Evolutionary conservation across 2,888 invertebrate genomes (phyloP), one percentile per base, ranked within the genome.

Genomic region (Brachypalpus laphriformis): DNA sequence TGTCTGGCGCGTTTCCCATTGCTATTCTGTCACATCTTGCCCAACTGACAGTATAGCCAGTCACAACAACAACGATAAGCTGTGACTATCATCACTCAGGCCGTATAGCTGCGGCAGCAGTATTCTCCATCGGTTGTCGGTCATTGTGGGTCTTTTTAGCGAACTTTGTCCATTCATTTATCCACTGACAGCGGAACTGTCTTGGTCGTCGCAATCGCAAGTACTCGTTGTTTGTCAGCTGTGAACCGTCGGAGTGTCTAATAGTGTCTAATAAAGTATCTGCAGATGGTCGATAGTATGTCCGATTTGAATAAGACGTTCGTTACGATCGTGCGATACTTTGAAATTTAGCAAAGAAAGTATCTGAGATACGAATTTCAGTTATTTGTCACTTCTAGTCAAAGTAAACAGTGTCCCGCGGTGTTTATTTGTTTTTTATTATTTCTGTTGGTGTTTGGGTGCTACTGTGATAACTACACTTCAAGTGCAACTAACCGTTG

Each of bases 101-200:
- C 61, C 42, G 20, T 45, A 16, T 16, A 14, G 57, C 22, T 59
- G 11, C 25, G 18, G 25, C 22, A 18, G 20, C 56, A n/a, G 45
- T 47, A 37, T 31, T 31, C 49, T 37, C 71, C 59, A 34, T 65
- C 47, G 70, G 61, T 54, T 61, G 70, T 18, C 63, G 75, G 76
- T 66, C 77, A 77, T 71, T 68, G 59, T 56, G 54, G 66, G 78
- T 51, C 71, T 82, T 82, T 77, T 25, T 34, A 66, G 65, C 66
- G 49, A 66, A 71, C 65, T 66, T 42, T 82, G 82, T 77, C 72
- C 82, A 83, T 78, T 83, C 82, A 83, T 83, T 83, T 68, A 78
- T 56, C 78, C 78, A 83, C 66, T 74, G 78, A 47, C 82, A 83
- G 78, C 78, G 56, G 66, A 68, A 74, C 78, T 56, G 78, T 78